A percentile compares a stretch with the other conserved stretches of the same genome.
These are phyloP conservation scores for Strigamia transsilvanica DNA, from an alignment of 2,888 invertebrate genomes.

Conservation along the genomic window DNA sequence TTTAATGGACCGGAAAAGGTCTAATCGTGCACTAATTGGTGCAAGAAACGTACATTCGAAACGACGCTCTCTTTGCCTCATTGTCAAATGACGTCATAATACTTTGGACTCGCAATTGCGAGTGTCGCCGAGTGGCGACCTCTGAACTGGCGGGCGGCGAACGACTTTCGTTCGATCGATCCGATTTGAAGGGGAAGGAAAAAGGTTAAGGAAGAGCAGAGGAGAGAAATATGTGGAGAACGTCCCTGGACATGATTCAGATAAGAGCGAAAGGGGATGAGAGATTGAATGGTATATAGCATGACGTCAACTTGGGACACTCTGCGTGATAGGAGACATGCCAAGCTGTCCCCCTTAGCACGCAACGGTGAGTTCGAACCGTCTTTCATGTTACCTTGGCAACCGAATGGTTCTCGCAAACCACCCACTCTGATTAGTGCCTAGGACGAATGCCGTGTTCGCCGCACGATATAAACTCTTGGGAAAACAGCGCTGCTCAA, in stretches of 20 bases:
- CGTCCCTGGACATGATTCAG: constrained; percentile 10
- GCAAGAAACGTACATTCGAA: constrained; percentile 43
- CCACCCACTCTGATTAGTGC: constrained; percentile 27
- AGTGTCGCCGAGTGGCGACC: neutral
- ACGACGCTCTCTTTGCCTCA: neutral
- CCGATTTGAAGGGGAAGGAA: neutral
- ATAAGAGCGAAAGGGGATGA: neutral
- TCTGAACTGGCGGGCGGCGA: constrained; percentile 5
- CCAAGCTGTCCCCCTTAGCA: constrained; percentile 25
- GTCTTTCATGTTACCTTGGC: constrained; percentile 20
- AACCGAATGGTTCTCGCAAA: constrained; percentile 26
- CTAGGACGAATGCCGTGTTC: constrained; percentile 3
- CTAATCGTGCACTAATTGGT: constrained; percentile 44
- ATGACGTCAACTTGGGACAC: constrained; percentile 23
- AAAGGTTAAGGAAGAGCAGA: neutral
- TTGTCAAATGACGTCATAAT: constrained; percentile 45
- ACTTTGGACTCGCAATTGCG: neutral
- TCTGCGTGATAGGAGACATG: constrained; percentile 46
- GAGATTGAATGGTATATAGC: constrained; percentile 6
- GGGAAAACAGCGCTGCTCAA: neutral
- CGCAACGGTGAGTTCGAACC: constrained; percentile 38
- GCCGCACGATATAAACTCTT: neutral
- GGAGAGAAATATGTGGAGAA: neutral
- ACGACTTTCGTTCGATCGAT: constrained; percentile 13
- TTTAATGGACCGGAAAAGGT: constrained; percentile 41